phyloP scores from a whole-genome alignment of 2,113 vertebrate species.

The Laticauda colubrina region DNA sequence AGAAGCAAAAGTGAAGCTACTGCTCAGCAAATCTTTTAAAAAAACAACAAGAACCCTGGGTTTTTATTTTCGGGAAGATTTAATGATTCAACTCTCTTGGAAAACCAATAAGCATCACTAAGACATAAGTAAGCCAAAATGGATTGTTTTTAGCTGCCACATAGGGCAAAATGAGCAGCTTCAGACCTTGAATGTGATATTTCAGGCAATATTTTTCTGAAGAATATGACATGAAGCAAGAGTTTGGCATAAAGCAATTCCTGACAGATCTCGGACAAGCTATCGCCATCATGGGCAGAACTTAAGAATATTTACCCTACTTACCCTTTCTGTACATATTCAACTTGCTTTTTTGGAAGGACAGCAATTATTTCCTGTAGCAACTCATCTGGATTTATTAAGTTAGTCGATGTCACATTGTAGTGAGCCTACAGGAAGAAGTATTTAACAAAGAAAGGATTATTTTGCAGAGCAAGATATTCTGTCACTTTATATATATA shows the following conservation, averaged over 20 bases:
- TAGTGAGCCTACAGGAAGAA: constrained; percentile 79
- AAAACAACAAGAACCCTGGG: not conserved
- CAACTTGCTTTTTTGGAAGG: constrained; percentile 83
- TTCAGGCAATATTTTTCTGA: not conserved
- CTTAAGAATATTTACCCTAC: constrained; percentile 28
- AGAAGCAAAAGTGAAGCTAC: not conserved
- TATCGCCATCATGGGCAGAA: not conserved
- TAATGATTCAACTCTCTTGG: not conserved
- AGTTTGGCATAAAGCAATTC: not conserved
- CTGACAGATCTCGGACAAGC: not conserved
- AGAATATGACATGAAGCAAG: not conserved
- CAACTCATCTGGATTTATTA: constrained; percentile 85
- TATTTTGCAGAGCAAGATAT: not conserved
- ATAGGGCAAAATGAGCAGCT: not conserved
- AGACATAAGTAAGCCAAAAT: not conserved
- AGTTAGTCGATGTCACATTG: constrained; percentile 87
- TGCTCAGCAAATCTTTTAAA: not conserved
- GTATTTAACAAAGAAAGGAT: not conserved
- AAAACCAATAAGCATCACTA: not conserved
- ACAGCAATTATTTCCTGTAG: constrained; percentile 82
- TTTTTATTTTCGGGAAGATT: not conserved
- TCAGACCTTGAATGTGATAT: not conserved
- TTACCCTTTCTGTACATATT: constrained; percentile 91
- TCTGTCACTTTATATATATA: not conserved
- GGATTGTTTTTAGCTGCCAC: not conserved